phyloP scores from a whole-genome alignment of 2,113 vertebrate species.

The Pterocles burchelli region DNA sequence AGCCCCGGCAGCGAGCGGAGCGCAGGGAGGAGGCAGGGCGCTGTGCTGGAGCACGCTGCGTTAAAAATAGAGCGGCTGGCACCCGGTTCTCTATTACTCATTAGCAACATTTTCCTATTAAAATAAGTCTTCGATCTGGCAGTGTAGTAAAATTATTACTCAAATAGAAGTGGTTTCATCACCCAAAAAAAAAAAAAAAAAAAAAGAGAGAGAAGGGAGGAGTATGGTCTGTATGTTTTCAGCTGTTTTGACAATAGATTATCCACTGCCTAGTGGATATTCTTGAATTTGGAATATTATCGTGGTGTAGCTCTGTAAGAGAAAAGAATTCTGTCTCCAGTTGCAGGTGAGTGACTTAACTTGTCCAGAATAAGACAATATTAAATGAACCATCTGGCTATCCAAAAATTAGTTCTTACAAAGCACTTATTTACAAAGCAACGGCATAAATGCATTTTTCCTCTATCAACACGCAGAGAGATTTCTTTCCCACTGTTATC shows the following conservation, averaged over 20 bases:
- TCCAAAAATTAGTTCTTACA: accelerated
- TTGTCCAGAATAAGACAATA: neutral
- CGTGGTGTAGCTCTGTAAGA: neutral
- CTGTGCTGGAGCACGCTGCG: neutral
- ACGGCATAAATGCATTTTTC: neutral
- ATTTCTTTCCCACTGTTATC: neutral
- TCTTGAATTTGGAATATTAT: accelerated
- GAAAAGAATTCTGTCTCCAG: accelerated
- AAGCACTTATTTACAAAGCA: neutral
- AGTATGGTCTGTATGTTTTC: neutral
- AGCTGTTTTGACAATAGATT: neutral
- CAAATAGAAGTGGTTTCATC: accelerated
- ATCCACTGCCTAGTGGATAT: accelerated
- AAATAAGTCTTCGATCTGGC: neutral
- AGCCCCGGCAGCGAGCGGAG: accelerated
- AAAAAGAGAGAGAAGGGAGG: accelerated
- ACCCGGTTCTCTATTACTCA: accelerated
- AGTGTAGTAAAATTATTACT: neutral
- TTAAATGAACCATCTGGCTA: neutral
- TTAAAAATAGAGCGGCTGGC: neutral
- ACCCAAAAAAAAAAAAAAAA: neutral
- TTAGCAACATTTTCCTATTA: neutral
- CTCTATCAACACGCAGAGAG: accelerated
- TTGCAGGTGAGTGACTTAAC: neutral
- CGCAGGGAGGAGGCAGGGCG: neutral